A percentile compares a stretch with the other conserved stretches of the same genome.
Conservation (phyloP, 2,888 invertebrate species). For the Palloptera scutellata region DNA sequence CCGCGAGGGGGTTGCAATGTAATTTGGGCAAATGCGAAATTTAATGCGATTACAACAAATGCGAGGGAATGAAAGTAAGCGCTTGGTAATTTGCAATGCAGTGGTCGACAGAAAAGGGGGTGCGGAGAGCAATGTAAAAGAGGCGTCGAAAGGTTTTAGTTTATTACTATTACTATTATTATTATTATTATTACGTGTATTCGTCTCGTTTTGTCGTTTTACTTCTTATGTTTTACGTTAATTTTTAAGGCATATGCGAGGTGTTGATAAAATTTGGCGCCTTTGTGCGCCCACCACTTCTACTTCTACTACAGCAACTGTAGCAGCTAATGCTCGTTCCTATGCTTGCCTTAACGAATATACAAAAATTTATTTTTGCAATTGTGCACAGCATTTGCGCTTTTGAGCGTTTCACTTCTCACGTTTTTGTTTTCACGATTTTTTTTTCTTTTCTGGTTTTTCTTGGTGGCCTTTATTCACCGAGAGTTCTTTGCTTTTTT, state of each 20-base stretch:
- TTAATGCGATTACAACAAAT: not conserved
- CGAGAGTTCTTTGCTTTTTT: too few species aligned
- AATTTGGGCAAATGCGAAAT: too few species aligned
- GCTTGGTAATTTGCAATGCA: too few species aligned
- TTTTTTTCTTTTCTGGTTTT: not conserved
- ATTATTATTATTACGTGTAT: not conserved
- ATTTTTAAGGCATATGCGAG: constrained; percentile 19
- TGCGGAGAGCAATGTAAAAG: too few species aligned
- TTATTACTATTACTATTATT: not conserved
- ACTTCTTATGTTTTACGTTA: not conserved
- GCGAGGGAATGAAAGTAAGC: not conserved
- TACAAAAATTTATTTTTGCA: constrained; percentile 15
- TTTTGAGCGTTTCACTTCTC: not conserved
- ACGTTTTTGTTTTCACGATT: too few species aligned
- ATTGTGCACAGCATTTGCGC: constrained; percentile 28
- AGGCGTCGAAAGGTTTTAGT: not conserved
- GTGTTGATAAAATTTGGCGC: constrained; percentile 9
- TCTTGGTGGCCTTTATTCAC: not conserved
- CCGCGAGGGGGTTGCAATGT: too few species aligned
- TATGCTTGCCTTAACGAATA: not conserved
- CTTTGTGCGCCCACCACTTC: not conserved
- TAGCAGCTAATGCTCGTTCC: not conserved
- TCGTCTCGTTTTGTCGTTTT: not conserved
- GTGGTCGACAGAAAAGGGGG: too few species aligned
- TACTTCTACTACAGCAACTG: not conserved